phyloP scores from a whole-genome alignment of 2,797 vertebrate species.

The Poecile montanus region DNA sequence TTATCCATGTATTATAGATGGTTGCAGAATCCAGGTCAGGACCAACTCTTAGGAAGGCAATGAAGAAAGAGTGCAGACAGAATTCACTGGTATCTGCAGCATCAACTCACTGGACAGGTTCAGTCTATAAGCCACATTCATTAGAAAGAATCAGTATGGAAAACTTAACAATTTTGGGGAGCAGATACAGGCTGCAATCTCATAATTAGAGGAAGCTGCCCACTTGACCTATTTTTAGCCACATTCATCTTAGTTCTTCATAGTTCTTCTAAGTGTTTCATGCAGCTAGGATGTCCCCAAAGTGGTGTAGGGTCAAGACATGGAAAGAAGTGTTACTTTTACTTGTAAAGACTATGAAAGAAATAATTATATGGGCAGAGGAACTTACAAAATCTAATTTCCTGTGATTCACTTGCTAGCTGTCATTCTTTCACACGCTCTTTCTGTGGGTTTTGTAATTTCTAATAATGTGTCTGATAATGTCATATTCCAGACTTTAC shows the following conservation, averaged over 20 bases:
- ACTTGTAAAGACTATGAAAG: not conserved
- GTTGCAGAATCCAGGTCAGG: not conserved
- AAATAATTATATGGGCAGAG: not conserved
- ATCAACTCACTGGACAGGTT: not conserved
- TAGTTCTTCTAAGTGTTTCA: not conserved
- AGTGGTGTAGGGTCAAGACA: not conserved
- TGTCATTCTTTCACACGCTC: not conserved
- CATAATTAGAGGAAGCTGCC: not conserved
- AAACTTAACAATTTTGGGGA: not conserved
- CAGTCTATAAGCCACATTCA: not conserved
- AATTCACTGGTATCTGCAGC: not conserved
- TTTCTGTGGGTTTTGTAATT: not conserved
- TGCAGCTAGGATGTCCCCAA: not conserved
- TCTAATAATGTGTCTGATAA: not conserved
- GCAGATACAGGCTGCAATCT: not conserved
- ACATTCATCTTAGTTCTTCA: not conserved
- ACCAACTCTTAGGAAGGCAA: not conserved
- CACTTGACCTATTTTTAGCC: not conserved
- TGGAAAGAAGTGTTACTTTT: not conserved
- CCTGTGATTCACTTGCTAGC: not conserved
- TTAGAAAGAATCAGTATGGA: not conserved
- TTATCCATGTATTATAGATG: not conserved
- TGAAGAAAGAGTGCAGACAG: not conserved
- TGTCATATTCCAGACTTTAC: not conserved
- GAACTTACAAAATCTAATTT: not conserved